Base-by-base conservation (phyloP, 2,113 vertebrate genomes). In the Desmodus rotundus region DNA sequence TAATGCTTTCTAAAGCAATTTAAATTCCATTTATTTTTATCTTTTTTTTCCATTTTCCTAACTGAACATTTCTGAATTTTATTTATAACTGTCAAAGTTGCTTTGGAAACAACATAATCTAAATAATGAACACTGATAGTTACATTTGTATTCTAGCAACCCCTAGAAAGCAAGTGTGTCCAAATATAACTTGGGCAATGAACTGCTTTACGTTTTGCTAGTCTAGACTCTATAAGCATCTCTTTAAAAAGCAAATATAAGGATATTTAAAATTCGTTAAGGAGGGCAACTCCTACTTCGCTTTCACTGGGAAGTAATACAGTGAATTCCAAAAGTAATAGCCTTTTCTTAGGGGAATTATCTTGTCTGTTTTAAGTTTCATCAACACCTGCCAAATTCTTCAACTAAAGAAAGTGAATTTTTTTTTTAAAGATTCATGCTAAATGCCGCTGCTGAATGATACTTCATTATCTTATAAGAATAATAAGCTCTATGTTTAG, bases 11-110 rank as follows among this genome's bases (percentile, higher is more conserved):
- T 97, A 73, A 96, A 95, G 90, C 58, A 89, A 92, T 97, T 96
- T 95, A 97, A 91, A 91, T 92, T 94, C 95, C 94, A 89, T 96
- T 97, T 95, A 94, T 97, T 97, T 97, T 97, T 91, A 95, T 97
- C 94, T 89, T 89, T 89, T 72, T 95, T 95, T 88, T 83, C 88
- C 85, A 90, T 93, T 89, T 97, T 93, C 74, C 24, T 88, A 94
- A 97, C 80, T 65, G 78, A 94, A 67, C 54, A 74, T 91, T 95
- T 98, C 76, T 80, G 90, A 54, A 58, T 94, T 92, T 95, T 96
- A 72, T 87, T 96, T 96, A 82, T 97, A 97, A 85, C 96, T 95
- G 72, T 91, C 47, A 77, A 76, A 96, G 90, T 95, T 95, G 77
- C 89, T 95, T 84, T 96, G 88, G 92, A 97, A 97, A 94, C 56